phyloP scores from a whole-genome alignment of 1,140 invertebrate species.

The Lerema accius region DNA sequence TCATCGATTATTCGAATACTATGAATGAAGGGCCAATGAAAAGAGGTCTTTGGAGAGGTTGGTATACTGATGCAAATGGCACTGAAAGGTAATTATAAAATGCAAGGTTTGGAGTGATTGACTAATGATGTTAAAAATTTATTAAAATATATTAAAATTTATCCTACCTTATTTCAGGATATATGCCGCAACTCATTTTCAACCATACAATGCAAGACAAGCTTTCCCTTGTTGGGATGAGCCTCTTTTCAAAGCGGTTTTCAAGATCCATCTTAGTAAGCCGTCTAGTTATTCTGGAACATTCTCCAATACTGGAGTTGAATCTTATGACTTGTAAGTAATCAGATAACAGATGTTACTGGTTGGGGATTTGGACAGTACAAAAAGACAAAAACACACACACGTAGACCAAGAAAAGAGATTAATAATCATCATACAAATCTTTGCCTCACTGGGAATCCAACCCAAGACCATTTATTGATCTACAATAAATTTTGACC shows the following conservation, averaged over 20 bases:
- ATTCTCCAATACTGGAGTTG: slow-evolving; percentile 60
- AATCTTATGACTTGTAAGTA: slow-evolving; percentile 50
- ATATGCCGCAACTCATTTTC: slow-evolving; percentile 90
- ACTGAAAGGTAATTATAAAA: slow-evolving; percentile 59
- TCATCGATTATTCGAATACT: slow-evolving; percentile 58
- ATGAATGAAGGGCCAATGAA: slow-evolving; percentile 77
- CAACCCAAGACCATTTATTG: too few species aligned
- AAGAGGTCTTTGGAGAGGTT: slow-evolving; percentile 72
- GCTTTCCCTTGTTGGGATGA: slow-evolving; percentile 97
- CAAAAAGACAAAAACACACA: too few species aligned
- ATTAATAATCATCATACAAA: too few species aligned
- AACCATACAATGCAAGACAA: slow-evolving; percentile 90
- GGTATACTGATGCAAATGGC: slow-evolving; percentile 61
- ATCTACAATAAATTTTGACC: too few species aligned
- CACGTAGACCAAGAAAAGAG: too few species aligned
- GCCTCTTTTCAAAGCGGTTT: slow-evolving; percentile 91
- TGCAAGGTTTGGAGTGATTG: too few species aligned
- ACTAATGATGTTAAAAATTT: background rate
- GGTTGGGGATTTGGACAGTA: too few species aligned
- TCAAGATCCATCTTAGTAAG: slow-evolving; percentile 86
- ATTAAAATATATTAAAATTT: slow-evolving; percentile 13
- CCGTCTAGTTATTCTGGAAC: slow-evolving; percentile 81
- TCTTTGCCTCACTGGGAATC: too few species aligned
- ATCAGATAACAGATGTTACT: too few species aligned
- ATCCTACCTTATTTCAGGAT: slow-evolving; percentile 70